Percentiles rank a stretch among this genome's conserved stretches.
These are phyloP conservation scores for Leptobrachium ailaonicum DNA, from an alignment of 2,113 vertebrate species.

Conservation along the genomic window DNA sequence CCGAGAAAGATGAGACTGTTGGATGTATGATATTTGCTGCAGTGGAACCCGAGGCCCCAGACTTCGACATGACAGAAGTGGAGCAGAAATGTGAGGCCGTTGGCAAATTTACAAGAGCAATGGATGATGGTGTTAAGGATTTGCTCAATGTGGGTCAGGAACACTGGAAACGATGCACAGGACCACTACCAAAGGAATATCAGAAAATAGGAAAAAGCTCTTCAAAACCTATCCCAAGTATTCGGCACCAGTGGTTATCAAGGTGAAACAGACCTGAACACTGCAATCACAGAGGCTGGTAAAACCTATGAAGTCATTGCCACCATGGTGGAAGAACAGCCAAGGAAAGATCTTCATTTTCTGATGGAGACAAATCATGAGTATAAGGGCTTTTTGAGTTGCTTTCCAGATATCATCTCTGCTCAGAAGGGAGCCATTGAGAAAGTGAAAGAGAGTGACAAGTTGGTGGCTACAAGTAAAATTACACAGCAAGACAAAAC, in stretches of 20 bases:
- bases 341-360: conserved; percentile 94
- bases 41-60: conserved; percentile 90
- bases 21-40: conserved; percentile 92
- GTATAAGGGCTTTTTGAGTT: conserved; percentile 95
- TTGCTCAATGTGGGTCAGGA: conserved; percentile 93
- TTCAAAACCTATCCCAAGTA: conserved; percentile 89
- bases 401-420: conserved; percentile 95
- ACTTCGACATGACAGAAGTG: conserved; percentile 88
- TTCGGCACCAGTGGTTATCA: conserved; percentile 93
- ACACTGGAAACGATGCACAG: conserved; percentile 98
- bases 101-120: conserved; percentile 89
- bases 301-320: conserved; percentile 98
- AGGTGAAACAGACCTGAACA: conserved; percentile 92
- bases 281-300: conserved; percentile 91
- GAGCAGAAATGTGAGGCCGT: conserved; percentile 96
- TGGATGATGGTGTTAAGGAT: conserved; percentile 96
- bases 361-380: conserved; percentile 98
- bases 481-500: conserved; percentile 88
- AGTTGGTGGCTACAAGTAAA: conserved; percentile 89
- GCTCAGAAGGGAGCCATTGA: conserved; percentile 97
- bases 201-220: conserved; percentile 96
- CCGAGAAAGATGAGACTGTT: conserved; percentile 93
- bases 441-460: conserved; percentile 94
- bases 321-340: conserved; percentile 90
- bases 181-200: conserved; percentile 94